Conservation (phyloP, 1,140 invertebrate genomes). For the Nomia melanderi region DNA sequence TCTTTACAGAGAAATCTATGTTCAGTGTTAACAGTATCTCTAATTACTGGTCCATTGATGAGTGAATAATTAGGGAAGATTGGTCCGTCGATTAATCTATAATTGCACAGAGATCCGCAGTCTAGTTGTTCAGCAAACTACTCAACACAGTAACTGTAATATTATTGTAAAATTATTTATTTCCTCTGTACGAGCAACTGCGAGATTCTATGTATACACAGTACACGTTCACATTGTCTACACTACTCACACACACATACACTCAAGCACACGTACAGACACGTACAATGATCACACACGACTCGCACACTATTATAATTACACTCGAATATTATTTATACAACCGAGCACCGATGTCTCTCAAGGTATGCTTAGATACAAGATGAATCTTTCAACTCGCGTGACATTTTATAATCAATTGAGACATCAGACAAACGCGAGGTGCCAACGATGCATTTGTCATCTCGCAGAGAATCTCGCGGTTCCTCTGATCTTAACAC, state of each 20-base stretch:
- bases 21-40: too few relatives aligned
- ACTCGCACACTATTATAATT: too few relatives aligned
- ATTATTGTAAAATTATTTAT: not conserved
- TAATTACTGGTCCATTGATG: too few relatives aligned
- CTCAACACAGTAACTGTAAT: not conserved
- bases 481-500: not conserved
- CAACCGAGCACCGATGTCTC: too few relatives aligned
- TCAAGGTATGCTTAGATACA: too few relatives aligned
- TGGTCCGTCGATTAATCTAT: too few relatives aligned
- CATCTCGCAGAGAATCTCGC: not conserved
- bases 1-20: too few relatives aligned
- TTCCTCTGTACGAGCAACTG: slow-evolving; percentile 8
- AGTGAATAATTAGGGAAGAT: too few relatives aligned
- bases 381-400: too few relatives aligned
- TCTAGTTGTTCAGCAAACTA: too few relatives aligned
- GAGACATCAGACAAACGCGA: not conserved
- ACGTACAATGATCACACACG: not conserved
- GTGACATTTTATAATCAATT: not conserved
- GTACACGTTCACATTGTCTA: not conserved
- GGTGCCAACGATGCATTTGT: not conserved
- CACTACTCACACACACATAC: slow-evolving; percentile 11
- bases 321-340: too few relatives aligned
- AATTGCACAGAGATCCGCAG: too few relatives aligned
- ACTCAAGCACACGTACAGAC: not conserved
- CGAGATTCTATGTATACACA: not conserved